A percentile compares a stretch with the other conserved stretches of the same genome.
These are phyloP conservation scores for Bellardia bayeri DNA, from an alignment of 2,888 invertebrate species.

Conservation along the genomic window DNA sequence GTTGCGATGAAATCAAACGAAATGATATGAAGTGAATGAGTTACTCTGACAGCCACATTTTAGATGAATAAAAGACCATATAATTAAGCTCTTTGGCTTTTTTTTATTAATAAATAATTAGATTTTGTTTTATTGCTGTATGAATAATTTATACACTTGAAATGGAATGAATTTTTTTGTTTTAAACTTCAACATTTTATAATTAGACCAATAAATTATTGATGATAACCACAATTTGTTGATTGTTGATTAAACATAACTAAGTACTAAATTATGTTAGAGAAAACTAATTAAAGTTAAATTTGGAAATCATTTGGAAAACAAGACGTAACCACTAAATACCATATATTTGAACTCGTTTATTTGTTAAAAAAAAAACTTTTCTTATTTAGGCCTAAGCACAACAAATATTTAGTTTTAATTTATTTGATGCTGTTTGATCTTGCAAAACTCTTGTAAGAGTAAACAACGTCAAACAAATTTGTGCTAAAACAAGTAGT, in stretches of 20 bases:
- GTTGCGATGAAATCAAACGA: slow-evolving; percentile 2
- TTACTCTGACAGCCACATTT: slow-evolving; percentile 40
- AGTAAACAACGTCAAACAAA: too few relatives aligned
- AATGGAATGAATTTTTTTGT: slow-evolving; percentile 31
- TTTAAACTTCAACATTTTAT: slow-evolving; percentile 24
- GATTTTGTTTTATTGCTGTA: slow-evolving; percentile 17
- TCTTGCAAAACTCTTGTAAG: too few relatives aligned
- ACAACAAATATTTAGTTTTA: too few relatives aligned
- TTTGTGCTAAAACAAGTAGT: too few relatives aligned
- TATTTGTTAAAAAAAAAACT: too few relatives aligned
- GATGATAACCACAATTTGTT: background rate
- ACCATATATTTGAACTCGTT: too few relatives aligned
- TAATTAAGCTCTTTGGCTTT: slow-evolving; percentile 29
- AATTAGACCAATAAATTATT: slow-evolving; percentile 6
- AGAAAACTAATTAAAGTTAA: background rate
- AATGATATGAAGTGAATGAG: slow-evolving; percentile 29
- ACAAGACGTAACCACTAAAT: too few relatives aligned
- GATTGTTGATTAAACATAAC: background rate
- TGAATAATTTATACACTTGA: slow-evolving; percentile 6
- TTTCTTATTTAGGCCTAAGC: too few relatives aligned
- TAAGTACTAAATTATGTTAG: background rate
- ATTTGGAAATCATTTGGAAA: too few relatives aligned
- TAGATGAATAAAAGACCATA: slow-evolving; percentile 36
- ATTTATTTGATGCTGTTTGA: too few relatives aligned
- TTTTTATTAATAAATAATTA: slow-evolving; percentile 37